Evolutionary conservation across 2,888 invertebrate genomes (phyloP), one percentile per base, ranked within the genome.

Genomic region (Busseola fusca): DNA sequence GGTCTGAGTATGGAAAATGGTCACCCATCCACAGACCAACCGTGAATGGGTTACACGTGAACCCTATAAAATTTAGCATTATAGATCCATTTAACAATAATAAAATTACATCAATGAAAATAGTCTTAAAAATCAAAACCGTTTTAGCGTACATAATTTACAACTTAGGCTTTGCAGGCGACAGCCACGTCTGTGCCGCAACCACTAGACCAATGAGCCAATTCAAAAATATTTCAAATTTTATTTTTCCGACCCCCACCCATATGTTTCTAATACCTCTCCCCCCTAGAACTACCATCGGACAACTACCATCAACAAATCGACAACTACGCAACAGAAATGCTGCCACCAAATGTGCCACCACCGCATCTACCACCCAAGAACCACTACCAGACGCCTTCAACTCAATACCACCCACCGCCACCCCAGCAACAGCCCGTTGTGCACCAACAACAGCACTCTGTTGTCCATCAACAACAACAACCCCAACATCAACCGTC

Each of bases 241-340:
- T 77, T 77, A 80, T 81, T 83, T 76, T 72, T 84, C 84, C 85
- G 81, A 80, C 18, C 25, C 54, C 57, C 54, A 60, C 70, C 78
- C 83, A 84, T 76, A 83, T 88, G 82, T 88, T 83, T 87, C 89
- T 90, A 91, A 89, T 90, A 84, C 87, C 80, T 88, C 83, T 87
- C 84, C 71, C 82, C 81, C 75, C 9, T 87, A 95, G 95, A 95
- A 74, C 87, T 93, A 63, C 88, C 93, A 69, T 88, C 92, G 84
- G 94, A 95, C 86, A 95, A 94, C 87, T 96, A 95, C 79, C 94
- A 95, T 60, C 95, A 95, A 74, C 96, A 96, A 91, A 92, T 96
- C 78, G 95, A 96, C 82, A 94, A 87, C 84, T 96, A 96, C 89
- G 94, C 93, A 0, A 92, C 92, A 0, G 95, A 96, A 87, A 95